Percentiles rank a stretch among this genome's conserved stretches.
Conservation (phyloP, 2,888 invertebrate genomes). For the Hirtodrosophila trivittata region DNA sequence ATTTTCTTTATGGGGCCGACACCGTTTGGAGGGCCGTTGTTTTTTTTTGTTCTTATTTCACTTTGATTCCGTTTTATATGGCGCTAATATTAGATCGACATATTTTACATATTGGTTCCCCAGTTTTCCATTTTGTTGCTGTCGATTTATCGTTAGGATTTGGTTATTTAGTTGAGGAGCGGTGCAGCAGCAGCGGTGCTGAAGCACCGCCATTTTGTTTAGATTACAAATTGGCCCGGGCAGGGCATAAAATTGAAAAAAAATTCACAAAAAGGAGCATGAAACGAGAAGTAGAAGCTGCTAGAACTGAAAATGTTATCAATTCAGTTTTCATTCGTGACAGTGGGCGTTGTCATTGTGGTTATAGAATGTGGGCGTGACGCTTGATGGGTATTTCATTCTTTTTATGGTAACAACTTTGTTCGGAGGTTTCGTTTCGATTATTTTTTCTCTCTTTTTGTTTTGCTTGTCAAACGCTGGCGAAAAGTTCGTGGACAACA, state of each 20-base stretch:
- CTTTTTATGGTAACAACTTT: conserved; percentile 14
- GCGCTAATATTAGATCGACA: conserved; percentile 70
- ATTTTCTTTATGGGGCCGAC: conserved; percentile 42
- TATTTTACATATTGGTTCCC: conserved; percentile 52
- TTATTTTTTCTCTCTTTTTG: conserved; percentile 1
- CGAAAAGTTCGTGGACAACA: conserved; percentile 72
- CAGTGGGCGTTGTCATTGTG: conserved; percentile 44
- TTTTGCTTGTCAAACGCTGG: conserved; percentile 55
- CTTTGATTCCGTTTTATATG: conserved; percentile 73
- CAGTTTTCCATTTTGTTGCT: conserved; percentile 38
- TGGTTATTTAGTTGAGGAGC: conserved; percentile 54
- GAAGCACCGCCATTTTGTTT: conserved; percentile 64
- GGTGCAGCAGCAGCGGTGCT: background rate
- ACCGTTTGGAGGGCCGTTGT: background rate
- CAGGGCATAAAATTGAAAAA: conserved; percentile 32
- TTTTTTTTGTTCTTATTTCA: conserved; percentile 41
- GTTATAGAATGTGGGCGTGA: conserved; percentile 60
- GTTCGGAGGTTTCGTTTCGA: no score
- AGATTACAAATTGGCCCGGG: conserved; percentile 77
- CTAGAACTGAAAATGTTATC: conserved; percentile 70
- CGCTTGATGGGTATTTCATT: conserved; percentile 26
- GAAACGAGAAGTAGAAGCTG: conserved; percentile 16
- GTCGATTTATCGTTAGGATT: conserved; percentile 63
- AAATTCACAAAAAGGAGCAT: background rate
- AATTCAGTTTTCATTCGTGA: conserved; percentile 68